Evolutionary conservation across 2,797 vertebrate species (phyloP).

Genomic region (Pteropus rufus): DNA sequence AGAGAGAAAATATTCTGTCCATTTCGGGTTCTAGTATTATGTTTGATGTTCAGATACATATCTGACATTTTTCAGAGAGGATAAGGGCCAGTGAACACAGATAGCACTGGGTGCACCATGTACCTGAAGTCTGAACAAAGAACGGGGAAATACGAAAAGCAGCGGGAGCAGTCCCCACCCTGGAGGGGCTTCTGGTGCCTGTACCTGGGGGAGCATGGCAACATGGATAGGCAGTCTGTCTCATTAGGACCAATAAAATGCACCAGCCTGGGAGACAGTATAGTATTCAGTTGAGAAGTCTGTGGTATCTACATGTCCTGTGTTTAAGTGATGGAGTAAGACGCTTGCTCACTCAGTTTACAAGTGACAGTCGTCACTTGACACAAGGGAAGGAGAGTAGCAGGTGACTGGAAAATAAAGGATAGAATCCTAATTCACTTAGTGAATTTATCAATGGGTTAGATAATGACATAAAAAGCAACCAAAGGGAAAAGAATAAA

Average conservation of each 20-base stretch:
- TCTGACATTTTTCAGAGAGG: not conserved
- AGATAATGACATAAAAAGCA: not conserved
- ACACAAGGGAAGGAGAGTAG: not conserved
- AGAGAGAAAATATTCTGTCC: not conserved
- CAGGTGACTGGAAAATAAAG: not conserved
- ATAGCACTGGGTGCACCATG: accelerated
- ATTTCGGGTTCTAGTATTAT: not conserved
- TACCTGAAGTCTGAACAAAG: accelerated
- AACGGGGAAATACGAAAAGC: not conserved
- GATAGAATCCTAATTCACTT: not conserved
- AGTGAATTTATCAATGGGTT: not conserved
- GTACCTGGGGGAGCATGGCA: accelerated
- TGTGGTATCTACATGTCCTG: not conserved
- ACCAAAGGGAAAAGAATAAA: not conserved
- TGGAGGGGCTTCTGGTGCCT: not conserved
- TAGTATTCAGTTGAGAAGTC: not conserved
- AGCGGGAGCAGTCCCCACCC: not conserved
- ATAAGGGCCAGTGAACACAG: not conserved
- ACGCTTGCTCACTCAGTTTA: not conserved
- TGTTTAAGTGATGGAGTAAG: not conserved
- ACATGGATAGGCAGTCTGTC: not conserved
- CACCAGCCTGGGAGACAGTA: accelerated
- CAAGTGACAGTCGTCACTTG: not conserved
- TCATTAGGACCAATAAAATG: not conserved
- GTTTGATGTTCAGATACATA: not conserved